Evolutionary conservation across 2,888 invertebrate species (phyloP).

Genomic region (Eupithecia abbreviata): DNA sequence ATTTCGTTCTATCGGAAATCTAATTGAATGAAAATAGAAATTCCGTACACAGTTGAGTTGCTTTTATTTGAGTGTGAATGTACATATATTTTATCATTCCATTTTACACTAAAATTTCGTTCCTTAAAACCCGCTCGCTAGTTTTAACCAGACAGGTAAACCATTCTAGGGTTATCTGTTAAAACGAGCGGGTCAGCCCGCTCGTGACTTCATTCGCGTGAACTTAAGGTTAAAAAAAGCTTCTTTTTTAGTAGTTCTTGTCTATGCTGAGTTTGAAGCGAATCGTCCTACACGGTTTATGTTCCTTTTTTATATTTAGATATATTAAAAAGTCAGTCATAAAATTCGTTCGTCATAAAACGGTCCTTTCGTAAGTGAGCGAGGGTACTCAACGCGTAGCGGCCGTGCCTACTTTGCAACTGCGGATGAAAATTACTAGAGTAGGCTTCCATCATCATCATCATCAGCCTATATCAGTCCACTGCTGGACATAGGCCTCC

Average conservation of each 20-base stretch:
- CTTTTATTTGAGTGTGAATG: not conserved
- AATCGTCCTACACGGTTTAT: too few species aligned
- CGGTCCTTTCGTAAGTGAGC: not conserved
- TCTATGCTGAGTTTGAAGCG: too few species aligned
- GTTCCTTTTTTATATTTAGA: too few species aligned
- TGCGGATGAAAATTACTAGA: not conserved
- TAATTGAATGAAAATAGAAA: not conserved
- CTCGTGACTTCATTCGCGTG: too few species aligned
- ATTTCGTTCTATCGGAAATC: not conserved
- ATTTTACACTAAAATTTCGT: not conserved
- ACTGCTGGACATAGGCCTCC: too few species aligned
- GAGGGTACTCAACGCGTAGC: too few species aligned
- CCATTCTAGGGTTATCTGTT: too few species aligned
- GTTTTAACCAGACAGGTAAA: too few species aligned
- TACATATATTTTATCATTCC: not conserved
- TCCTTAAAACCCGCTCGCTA: not conserved
- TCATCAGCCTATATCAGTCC: too few species aligned
- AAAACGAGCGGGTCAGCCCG: too few species aligned
- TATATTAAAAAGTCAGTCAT: not conserved
- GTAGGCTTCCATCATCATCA: not conserved
- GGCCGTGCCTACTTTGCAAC: not conserved
- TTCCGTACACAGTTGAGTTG: not conserved
- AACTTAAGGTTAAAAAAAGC: too few species aligned
- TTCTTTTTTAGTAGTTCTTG: too few species aligned
- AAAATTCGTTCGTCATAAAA: not conserved